A percentile compares a stretch with the other conserved stretches of the same genome.
Evolutionary conservation across 2,113 vertebrate species (phyloP).

Genomic region (Campylorhamphus procurvoides): DNA sequence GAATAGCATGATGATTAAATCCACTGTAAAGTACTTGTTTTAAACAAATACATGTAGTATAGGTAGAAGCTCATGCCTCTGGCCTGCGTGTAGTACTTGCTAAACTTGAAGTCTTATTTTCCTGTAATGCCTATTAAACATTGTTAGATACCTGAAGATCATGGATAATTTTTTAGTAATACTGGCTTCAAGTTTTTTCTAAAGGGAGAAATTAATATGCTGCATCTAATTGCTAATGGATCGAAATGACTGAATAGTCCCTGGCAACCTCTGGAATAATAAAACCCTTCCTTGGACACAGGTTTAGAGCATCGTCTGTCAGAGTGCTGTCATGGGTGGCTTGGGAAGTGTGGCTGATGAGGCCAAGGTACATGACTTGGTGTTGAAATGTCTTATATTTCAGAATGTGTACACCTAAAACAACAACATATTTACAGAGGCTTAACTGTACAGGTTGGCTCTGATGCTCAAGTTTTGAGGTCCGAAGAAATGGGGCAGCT

Average conservation of each 20-base stretch:
- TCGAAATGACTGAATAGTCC: neutral
- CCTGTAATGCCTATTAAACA: neutral
- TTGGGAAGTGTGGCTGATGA: neutral
- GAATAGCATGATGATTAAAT: neutral
- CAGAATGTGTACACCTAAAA: neutral
- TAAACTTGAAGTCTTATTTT: neutral
- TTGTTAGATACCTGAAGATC: neutral
- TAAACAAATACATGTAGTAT: neutral
- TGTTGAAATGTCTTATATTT: neutral
- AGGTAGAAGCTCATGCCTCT: neutral
- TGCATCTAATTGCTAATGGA: neutral
- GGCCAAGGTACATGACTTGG: neutral
- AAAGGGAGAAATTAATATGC: neutral
- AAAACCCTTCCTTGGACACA: neutral
- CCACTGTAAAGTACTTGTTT: neutral
- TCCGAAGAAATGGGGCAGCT: neutral
- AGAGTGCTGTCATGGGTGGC: neutral
- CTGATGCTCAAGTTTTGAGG: neutral
- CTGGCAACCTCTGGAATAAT: neutral
- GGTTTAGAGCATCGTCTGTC: neutral
- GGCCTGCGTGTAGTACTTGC: neutral
- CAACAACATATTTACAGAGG: rapidly evolving
- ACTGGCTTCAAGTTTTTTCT: neutral
- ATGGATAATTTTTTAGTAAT: neutral
- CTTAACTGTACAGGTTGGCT: neutral